Base-by-base conservation (phyloP, 2,888 invertebrate genomes). In the Lamellibrachia columna region DNA sequence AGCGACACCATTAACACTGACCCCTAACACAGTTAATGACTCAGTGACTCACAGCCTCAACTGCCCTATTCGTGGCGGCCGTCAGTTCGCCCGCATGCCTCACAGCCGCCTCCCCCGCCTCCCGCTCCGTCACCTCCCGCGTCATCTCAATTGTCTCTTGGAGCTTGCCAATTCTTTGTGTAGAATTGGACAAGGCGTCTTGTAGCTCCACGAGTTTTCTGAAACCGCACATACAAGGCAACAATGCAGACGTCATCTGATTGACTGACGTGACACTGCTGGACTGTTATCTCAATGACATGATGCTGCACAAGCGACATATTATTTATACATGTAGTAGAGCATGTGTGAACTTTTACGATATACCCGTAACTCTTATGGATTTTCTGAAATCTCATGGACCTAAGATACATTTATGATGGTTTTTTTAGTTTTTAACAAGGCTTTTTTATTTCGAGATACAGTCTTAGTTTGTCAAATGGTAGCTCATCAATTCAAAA, bases 121-220 rank as follows among this genome's bases (percentile, higher is more conserved):
- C 95, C 93, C 94, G 95, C 93, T 95, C 95, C 92, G 94, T 94
- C 93, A 95, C 95, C 93, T 94, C 94, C 93, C 94, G 93, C 92
- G 94, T 93, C 55, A 94, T 94, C 93, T 95, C 95, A 92, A 95
- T 92, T 90, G 94, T 92, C 92, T 96, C 95, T 92, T 94, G 95
- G 93, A 95, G 95, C 94, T 94, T 95, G 95, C 95, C 95, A 95
- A 95, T 95, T 95, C 95, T 95, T 95, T 96, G 96, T 94, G 95
- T 95, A 95, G 95, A 96, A 95, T 93, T 95, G 94, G 95, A 96
- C 95, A 96, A 96, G 95, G 95, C 95, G 94, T 95, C 95, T 95
- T 95, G 96, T 95, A 95, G 95, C 93, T 96, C 96, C 95, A 95
- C 95, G 93, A 96, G 92, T 95, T 95, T 96, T 96, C 96, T 96